phyloP scores from a whole-genome alignment of 2,888 invertebrate species.

The Myopa tessellatipennis region DNA sequence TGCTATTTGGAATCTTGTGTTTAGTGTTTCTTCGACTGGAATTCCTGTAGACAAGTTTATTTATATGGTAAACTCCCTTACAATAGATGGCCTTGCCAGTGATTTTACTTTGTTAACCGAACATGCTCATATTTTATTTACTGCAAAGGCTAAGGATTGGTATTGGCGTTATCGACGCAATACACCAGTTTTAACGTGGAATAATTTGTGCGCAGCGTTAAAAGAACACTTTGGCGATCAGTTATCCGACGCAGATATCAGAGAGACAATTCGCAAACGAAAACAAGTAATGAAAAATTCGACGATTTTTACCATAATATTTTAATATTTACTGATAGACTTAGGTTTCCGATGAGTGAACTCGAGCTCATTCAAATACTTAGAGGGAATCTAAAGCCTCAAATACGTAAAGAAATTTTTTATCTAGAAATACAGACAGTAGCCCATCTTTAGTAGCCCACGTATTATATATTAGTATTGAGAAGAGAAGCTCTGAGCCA shows the following conservation, averaged over 20 bases:
- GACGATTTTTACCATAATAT: slow-evolving; percentile 29
- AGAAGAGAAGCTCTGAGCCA: slow-evolving; percentile 22
- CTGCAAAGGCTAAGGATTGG: slow-evolving; percentile 30
- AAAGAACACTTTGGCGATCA: slow-evolving; percentile 21
- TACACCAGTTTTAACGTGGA: not conserved
- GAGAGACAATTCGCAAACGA: slow-evolving; percentile 27
- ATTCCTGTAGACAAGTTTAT: slow-evolving; percentile 23
- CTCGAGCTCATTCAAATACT: slow-evolving; percentile 25
- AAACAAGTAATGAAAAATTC: slow-evolving; percentile 31
- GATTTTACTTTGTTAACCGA: slow-evolving; percentile 18
- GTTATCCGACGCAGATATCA: slow-evolving; percentile 27
- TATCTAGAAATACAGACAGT: slow-evolving; percentile 21
- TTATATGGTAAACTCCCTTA: not conserved
- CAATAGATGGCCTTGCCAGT: slow-evolving; percentile 8
- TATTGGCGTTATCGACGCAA: slow-evolving; percentile 27
- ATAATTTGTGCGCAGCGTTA: slow-evolving; percentile 20
- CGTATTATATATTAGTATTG: slow-evolving; percentile 14
- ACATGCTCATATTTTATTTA: slow-evolving; percentile 20
- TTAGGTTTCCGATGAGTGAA: slow-evolving; percentile 13
- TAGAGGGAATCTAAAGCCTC: slow-evolving; percentile 23
- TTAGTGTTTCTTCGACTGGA: slow-evolving; percentile 15
- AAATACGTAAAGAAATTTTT: slow-evolving; percentile 28
- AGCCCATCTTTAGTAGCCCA: slow-evolving; percentile 11
- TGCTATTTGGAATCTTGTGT: slow-evolving; percentile 12
- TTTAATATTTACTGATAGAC: slow-evolving; percentile 11